These are phyloP conservation scores for Craseonycteris thonglongyai DNA, from an alignment of 2,113 vertebrate species.

Conservation along the genomic window DNA sequence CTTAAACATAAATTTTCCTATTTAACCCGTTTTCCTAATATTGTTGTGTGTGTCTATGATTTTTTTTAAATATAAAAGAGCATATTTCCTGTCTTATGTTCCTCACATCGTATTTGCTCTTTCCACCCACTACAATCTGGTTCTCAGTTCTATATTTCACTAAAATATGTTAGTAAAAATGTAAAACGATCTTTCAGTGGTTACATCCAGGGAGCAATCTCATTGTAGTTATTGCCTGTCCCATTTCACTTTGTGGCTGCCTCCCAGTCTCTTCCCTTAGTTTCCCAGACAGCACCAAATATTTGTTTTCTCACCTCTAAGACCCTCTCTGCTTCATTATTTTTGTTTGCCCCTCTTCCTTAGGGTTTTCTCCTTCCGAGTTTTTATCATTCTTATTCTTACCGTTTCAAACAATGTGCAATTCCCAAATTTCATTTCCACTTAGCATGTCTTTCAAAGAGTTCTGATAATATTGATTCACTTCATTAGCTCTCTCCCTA, in stretches of 20 bases:
- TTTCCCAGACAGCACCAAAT: neutral
- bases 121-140: constrained; percentile 60
- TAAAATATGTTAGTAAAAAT: constrained; percentile 21
- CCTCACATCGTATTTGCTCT: constrained; percentile 35
- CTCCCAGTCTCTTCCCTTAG: accelerated
- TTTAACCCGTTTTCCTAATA: neutral
- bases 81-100: constrained; percentile 49
- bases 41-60: neutral
- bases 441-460: neutral
- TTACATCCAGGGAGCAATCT: neutral
- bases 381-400: neutral
- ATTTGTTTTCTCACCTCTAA: neutral
- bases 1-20: neutral
- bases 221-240: neutral
- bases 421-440: neutral
- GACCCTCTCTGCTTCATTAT: neutral
- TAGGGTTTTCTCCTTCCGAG: neutral
- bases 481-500: neutral
- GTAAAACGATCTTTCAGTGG: neutral
- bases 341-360: neutral
- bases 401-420: neutral
- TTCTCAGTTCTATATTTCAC: constrained; percentile 24
- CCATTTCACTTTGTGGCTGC: neutral
- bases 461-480: neutral
- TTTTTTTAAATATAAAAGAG: neutral